Percentiles rank a stretch among this genome's conserved stretches.
These are phyloP conservation scores for Megalonaias nervosa DNA, from an alignment of 1,140 invertebrate species.

Conservation along the genomic window DNA sequence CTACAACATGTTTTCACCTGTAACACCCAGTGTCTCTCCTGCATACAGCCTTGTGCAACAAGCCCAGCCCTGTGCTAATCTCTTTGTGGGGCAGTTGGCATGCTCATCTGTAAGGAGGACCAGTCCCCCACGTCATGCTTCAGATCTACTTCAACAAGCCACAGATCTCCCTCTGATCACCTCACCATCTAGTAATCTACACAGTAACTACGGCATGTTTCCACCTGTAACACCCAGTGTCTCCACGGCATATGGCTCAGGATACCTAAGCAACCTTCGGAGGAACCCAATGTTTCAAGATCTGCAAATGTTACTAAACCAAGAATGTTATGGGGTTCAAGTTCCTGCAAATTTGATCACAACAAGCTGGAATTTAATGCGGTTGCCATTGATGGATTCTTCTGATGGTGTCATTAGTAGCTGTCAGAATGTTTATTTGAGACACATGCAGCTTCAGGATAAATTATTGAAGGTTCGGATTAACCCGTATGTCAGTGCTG, in stretches of 20 bases:
- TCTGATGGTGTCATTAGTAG: background rate
- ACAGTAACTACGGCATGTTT: too few species aligned
- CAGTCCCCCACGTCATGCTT: too few species aligned
- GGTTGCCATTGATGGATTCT: slow-evolving; percentile 14
- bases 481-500: too few species aligned
- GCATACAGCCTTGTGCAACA: too few species aligned
- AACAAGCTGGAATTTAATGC: slow-evolving; percentile 38
- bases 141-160: too few species aligned
- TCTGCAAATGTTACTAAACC: slow-evolving; percentile 36
- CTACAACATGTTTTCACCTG: too few species aligned
- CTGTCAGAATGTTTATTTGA: slow-evolving; percentile 37
- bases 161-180: slow-evolving; percentile 8
- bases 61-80: too few species aligned
- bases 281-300: slow-evolving; percentile 47
- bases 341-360: slow-evolving; percentile 45
- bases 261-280: slow-evolving; percentile 33
- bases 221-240: background rate
- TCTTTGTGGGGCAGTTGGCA: too few species aligned
- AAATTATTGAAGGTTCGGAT: too few species aligned
- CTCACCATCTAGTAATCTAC: slow-evolving; percentile 23
- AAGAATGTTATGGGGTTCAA: slow-evolving; percentile 42
- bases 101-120: too few species aligned
- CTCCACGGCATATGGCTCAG: background rate
- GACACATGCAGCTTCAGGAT: too few species aligned
- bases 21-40: too few species aligned